phyloP scores from a whole-genome alignment of 2,797 vertebrate species.

The Schizopygopsis malacanthus region DNA sequence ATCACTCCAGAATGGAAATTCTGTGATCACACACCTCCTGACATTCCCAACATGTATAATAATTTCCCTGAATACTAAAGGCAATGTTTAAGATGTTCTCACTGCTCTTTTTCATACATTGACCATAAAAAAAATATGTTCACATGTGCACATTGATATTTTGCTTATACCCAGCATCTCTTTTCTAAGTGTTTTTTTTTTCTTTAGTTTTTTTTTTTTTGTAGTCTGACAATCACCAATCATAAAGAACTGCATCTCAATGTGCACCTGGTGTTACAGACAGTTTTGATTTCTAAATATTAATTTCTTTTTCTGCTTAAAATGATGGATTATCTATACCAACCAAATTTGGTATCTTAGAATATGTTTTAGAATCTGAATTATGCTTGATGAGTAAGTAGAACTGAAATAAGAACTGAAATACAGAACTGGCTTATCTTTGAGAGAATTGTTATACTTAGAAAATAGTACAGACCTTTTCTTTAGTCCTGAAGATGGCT shows the following conservation, averaged over 20 bases:
- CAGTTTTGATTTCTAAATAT: neutral
- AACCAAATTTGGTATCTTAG: neutral
- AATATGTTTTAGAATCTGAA: neutral
- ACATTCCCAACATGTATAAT: neutral
- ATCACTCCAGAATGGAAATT: neutral
- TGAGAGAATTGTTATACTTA: neutral
- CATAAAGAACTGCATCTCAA: neutral
- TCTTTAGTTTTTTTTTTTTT: no score
- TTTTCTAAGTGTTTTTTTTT: no score
- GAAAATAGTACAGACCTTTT: neutral
- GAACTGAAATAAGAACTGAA: neutral
- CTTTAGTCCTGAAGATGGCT: neutral
- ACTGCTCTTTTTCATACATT: neutral
- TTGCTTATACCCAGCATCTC: no score
- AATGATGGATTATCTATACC: neutral
- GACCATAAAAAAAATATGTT: neutral
- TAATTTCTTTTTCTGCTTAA: neutral
- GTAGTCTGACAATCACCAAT: neutral
- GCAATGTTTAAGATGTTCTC: neutral
- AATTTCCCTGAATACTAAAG: neutral
- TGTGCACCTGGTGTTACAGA: neutral
- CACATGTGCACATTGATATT: no score
- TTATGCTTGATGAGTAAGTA: neutral
- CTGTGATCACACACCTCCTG: neutral
- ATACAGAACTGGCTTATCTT: neutral